Percentiles rank a stretch among this genome's conserved stretches.
These are phyloP conservation scores for Danio kyathit DNA, from an alignment of 2,797 vertebrate species.

Conservation along the genomic window DNA sequence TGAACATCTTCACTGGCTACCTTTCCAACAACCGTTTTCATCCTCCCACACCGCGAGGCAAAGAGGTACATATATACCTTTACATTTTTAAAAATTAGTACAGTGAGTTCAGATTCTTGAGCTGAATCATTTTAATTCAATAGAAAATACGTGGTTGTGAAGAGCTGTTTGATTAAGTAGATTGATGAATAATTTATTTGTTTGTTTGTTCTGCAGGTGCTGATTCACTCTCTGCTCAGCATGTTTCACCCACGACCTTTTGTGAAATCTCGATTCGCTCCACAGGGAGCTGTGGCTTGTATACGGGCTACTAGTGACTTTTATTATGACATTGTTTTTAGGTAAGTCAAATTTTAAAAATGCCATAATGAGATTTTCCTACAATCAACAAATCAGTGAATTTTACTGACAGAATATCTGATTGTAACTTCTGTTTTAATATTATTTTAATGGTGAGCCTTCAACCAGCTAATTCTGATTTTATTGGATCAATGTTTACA, in stretches of 20 bases:
- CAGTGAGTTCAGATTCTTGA: background rate
- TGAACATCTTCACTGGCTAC: slow-evolving; percentile 96
- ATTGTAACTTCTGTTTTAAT: no score
- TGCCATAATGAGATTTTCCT: no score
- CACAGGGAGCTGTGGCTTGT: slow-evolving; percentile 93
- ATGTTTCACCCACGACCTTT: slow-evolving; percentile 97
- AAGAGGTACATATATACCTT: slow-evolving; percentile 83
- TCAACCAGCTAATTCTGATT: background rate
- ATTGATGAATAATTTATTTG: background rate
- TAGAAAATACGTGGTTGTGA: background rate
- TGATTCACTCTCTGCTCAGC: slow-evolving; percentile 91
- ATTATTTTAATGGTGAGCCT: background rate
- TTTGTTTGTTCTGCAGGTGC: slow-evolving; percentile 74
- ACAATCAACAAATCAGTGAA: background rate
- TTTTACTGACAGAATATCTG: background rate
- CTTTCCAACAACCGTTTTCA: slow-evolving; percentile 96
- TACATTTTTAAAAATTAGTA: background rate
- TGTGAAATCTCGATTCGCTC: slow-evolving; percentile 92
- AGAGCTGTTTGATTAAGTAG: background rate
- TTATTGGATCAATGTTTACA: slow-evolving; percentile 66
- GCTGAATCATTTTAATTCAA: background rate
- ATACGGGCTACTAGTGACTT: slow-evolving; percentile 89
- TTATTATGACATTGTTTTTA: slow-evolving; percentile 92
- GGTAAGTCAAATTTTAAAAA: slow-evolving; percentile 75
- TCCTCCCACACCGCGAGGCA: slow-evolving; percentile 91